Conservation (phyloP, 2,113 vertebrate species). For the Phyllostomus hastatus region DNA sequence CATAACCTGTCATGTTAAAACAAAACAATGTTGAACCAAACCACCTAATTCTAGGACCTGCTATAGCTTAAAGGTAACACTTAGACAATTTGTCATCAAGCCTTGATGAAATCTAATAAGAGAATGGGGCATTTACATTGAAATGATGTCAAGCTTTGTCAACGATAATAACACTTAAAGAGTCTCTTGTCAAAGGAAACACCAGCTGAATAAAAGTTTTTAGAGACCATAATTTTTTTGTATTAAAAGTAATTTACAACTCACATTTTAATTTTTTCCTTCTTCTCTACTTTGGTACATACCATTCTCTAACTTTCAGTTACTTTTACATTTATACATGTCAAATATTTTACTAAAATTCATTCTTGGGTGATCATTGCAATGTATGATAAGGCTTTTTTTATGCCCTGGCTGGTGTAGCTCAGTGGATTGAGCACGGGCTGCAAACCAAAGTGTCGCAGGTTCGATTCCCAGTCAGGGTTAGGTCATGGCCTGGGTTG, state of each 20-base stretch:
- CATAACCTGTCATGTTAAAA: not conserved
- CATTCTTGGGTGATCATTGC: not conserved
- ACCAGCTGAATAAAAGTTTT: not conserved
- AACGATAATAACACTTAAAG: not conserved
- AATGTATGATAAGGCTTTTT: not conserved
- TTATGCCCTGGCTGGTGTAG: no score
- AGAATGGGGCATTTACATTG: not conserved
- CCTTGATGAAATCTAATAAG: not conserved
- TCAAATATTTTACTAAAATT: not conserved
- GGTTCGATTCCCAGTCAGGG: no score
- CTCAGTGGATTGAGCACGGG: no score
- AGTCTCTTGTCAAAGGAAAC: not conserved
- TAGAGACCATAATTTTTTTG: not conserved
- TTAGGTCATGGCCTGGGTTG: no score
- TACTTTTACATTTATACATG: not conserved
- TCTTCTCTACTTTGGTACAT: not conserved
- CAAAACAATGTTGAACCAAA: not conserved
- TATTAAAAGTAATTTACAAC: not conserved
- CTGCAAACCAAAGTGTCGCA: no score
- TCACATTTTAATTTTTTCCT: not conserved
- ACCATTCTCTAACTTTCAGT: not conserved
- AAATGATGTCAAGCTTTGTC: not conserved
- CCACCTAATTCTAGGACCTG: not conserved
- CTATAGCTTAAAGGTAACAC: not conserved
- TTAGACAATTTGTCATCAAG: not conserved